These are phyloP conservation scores for Suncus etruscus DNA, from an alignment of 2,113 vertebrate species.

Conservation along the genomic window DNA sequence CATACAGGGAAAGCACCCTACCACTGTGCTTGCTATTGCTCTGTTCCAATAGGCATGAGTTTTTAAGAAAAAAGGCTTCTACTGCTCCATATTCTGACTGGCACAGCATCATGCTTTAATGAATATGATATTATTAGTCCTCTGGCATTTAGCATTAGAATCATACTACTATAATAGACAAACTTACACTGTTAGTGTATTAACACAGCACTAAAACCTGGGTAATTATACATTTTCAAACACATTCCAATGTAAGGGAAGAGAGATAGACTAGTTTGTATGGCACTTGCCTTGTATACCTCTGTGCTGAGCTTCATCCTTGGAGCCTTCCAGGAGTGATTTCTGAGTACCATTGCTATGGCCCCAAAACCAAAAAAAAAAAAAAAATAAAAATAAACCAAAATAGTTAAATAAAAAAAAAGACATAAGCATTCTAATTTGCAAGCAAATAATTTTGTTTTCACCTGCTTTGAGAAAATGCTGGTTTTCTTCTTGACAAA, in stretches of 20 bases:
- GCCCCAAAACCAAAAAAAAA: too few relatives aligned
- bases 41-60: too few relatives aligned
- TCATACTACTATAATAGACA: constrained; percentile 3
- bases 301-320: too few relatives aligned
- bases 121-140: not conserved
- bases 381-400: too few relatives aligned
- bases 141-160: not conserved
- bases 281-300: too few relatives aligned
- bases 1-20: too few relatives aligned
- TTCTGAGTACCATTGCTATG: too few relatives aligned
- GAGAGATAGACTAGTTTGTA: too few relatives aligned
- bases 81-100: not conserved
- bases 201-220: not conserved
- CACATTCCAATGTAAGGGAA: not conserved
- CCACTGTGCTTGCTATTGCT: too few relatives aligned
- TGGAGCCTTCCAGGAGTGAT: too few relatives aligned
- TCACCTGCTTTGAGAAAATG: not conserved
- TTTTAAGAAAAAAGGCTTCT: too few relatives aligned
- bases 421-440: not conserved
- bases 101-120: not conserved
- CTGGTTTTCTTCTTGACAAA: not conserved
- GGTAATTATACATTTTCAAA: constrained; percentile 19
- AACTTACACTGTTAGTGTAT: not conserved
- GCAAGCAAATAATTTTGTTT: not conserved
- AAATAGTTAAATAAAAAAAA: too few relatives aligned